These are phyloP conservation scores for Zaprionus bogoriensis DNA, from an alignment of 2,888 invertebrate species.

Conservation along the genomic window DNA sequence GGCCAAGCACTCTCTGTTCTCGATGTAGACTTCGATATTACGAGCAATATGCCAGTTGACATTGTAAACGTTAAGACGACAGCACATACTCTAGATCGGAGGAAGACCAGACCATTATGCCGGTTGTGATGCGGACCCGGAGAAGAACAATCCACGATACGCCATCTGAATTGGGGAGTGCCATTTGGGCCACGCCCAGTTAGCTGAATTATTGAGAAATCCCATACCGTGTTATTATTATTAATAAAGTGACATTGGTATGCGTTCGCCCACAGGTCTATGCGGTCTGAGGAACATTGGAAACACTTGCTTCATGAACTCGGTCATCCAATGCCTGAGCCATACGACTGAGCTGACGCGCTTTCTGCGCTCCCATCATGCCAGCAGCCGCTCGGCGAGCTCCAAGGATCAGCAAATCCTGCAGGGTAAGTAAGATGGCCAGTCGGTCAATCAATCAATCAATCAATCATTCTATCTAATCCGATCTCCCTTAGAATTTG, in stretches of 20 bases:
- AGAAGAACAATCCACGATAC: constrained; percentile 13
- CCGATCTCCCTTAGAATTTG: constrained; percentile 84
- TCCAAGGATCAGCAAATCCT: constrained; percentile 83
- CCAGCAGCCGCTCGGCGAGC: constrained; percentile 78
- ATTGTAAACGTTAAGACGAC: no score
- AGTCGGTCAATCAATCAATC: no score
- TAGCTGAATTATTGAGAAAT: constrained; percentile 18
- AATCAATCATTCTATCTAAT: no score
- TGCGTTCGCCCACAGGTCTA: constrained; percentile 84
- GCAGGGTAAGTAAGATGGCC: constrained; percentile 64
- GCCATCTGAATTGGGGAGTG: constrained; percentile 62
- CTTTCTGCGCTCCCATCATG: constrained; percentile 80
- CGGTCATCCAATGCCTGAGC: constrained; percentile 83
- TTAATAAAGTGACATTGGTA: not conserved
- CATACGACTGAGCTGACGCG: constrained; percentile 83
- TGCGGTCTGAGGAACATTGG: constrained; percentile 97
- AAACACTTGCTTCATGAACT: constrained; percentile 85
- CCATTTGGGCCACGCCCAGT: constrained; percentile 38
- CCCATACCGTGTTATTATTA: not conserved
- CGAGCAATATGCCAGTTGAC: constrained; percentile 15
- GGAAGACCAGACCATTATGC: constrained; percentile 16
- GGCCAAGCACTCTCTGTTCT: not conserved
- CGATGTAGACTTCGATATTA: not conserved
- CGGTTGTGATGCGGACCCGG: constrained; percentile 15
- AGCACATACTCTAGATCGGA: constrained; percentile 3